phyloP scores from a whole-genome alignment of 1,140 invertebrate genomes.

The Pissodes strobi region DNA sequence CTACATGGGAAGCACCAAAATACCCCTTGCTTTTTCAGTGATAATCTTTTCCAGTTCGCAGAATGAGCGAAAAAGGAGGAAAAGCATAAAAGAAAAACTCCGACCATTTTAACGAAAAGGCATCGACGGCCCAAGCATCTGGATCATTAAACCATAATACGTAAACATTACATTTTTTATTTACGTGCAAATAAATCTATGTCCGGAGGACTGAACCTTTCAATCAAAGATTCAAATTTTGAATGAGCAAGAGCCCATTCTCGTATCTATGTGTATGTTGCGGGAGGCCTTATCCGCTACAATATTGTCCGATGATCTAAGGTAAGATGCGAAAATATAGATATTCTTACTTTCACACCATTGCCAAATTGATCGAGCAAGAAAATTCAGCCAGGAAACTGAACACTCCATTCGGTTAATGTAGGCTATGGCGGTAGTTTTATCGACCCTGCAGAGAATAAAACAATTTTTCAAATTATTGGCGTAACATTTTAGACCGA shows the following conservation, averaged over 20 bases:
- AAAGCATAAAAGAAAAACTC: too few species aligned
- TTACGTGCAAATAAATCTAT: neutral
- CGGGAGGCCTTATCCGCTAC: constrained; percentile 44
- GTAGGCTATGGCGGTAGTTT: constrained; percentile 9
- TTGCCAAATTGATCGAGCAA: constrained; percentile 10
- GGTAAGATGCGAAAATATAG: constrained; percentile 24
- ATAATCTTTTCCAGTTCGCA: too few species aligned
- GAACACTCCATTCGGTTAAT: constrained; percentile 23
- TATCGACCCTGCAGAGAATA: constrained; percentile 17
- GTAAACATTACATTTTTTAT: neutral
- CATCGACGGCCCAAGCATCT: too few species aligned
- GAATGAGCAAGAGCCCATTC: constrained; percentile 3
- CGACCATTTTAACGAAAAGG: too few species aligned
- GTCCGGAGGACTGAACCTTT: neutral
- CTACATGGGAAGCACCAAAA: neutral
- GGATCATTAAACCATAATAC: too few species aligned
- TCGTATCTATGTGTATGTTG: neutral
- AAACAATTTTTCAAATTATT: neutral
- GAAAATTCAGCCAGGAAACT: neutral
- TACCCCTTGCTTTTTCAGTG: neutral
- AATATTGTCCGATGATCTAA: constrained; percentile 34
- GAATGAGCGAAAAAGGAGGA: neutral
- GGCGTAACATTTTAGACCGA: constrained; percentile 17
- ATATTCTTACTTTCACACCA: constrained; percentile 16
- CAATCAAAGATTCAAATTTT: neutral